Evolutionary conservation across 2,797 vertebrate genomes (phyloP).

Genomic region (Phrynocephalus guinanensis): DNA sequence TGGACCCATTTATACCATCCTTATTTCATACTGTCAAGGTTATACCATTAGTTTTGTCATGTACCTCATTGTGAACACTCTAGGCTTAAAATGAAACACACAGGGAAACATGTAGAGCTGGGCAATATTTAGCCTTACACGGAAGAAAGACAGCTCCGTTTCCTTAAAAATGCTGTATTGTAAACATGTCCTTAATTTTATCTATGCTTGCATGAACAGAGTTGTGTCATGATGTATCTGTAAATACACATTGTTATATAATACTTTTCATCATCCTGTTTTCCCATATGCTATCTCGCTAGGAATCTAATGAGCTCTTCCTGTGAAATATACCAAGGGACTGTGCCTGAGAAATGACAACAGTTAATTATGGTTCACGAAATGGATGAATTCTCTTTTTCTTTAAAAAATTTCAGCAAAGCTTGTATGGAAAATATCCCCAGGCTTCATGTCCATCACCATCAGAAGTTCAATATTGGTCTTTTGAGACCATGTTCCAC

Average conservation of each 20-base stretch:
- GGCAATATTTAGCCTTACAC: background rate
- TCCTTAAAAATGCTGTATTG: background rate
- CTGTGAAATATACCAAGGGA: constrained; percentile 74
- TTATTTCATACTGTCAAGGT: background rate
- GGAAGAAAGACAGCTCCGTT: background rate
- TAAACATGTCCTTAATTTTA: background rate
- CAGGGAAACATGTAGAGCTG: background rate
- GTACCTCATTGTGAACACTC: background rate
- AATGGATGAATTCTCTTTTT: constrained; percentile 68
- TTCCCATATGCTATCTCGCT: constrained; percentile 78
- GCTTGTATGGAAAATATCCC: constrained; percentile 43
- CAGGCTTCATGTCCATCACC: constrained; percentile 59
- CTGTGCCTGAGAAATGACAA: constrained; percentile 73
- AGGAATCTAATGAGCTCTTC: constrained; percentile 79
- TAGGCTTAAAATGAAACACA: background rate
- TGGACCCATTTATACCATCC: background rate
- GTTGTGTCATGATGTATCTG: constrained; percentile 69
- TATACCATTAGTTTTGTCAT: background rate
- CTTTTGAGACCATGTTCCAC: constrained; percentile 51
- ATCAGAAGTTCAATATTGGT: constrained; percentile 63
- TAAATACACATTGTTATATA: constrained; percentile 67
- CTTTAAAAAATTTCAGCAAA: constrained; percentile 69
- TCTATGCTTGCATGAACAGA: constrained; percentile 49
- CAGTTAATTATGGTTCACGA: constrained; percentile 71
- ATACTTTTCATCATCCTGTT: constrained; percentile 68